These are phyloP conservation scores for Paracanthobrama guichenoti DNA, from an alignment of 2,113 vertebrate genomes.

Conservation along the genomic window DNA sequence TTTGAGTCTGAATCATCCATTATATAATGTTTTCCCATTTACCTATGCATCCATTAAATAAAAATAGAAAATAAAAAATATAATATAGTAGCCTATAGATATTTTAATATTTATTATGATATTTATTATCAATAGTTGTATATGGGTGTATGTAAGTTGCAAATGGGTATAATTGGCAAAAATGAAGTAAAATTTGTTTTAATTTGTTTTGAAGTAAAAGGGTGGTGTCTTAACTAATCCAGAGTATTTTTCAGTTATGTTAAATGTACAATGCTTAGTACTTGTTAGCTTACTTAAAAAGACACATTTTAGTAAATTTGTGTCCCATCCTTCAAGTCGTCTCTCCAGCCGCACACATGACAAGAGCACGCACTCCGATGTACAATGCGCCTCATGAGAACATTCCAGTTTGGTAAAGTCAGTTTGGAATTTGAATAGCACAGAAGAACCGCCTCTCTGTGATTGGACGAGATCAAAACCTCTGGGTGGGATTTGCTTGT, in stretches of 20 bases:
- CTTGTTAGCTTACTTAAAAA: background rate
- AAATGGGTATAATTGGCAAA: background rate
- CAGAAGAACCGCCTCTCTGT: conserved; percentile 74
- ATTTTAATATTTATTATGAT: background rate
- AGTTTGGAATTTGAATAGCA: conserved; percentile 79
- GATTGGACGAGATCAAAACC: conserved; percentile 75
- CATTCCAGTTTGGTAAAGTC: conserved; percentile 76
- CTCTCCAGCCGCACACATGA: conserved; percentile 17
- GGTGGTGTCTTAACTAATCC: background rate
- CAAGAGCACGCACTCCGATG: conserved; percentile 32
- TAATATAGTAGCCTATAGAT: no score
- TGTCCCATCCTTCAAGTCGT: background rate
- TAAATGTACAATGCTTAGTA: background rate
- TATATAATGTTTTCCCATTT: background rate
- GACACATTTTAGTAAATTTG: background rate
- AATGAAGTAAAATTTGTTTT: no score
- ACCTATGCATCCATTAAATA: no score
- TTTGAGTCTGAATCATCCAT: background rate
- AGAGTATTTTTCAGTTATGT: background rate
- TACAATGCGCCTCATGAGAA: conserved; percentile 69
- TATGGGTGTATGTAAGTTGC: background rate
- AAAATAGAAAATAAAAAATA: no score
- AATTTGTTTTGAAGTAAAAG: no score
- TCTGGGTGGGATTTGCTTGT: conserved; percentile 66
- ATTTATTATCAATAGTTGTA: background rate